Evolutionary conservation across 2,888 invertebrate species (phyloP).

Genomic region (Trissolcus brochymenae): DNA sequence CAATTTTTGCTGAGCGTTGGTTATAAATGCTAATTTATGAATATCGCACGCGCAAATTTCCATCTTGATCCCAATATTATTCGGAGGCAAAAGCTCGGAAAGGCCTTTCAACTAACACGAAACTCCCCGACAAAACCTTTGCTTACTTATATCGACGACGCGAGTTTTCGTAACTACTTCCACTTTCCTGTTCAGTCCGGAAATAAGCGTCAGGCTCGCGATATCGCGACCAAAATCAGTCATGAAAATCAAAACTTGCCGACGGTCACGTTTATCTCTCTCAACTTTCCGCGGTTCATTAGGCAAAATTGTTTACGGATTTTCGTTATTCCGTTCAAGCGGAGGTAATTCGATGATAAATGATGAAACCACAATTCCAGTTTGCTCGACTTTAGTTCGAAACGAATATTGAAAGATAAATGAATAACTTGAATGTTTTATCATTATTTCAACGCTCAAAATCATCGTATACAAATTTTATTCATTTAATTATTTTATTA

Average conservation of each 20-base stretch:
- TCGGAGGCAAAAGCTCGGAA: constrained; percentile 26
- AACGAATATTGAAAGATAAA: too few species aligned
- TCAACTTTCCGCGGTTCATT: constrained; percentile 24
- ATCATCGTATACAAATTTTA: too few species aligned
- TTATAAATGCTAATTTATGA: constrained; percentile 72
- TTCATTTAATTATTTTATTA: too few species aligned
- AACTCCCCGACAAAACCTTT: constrained; percentile 17
- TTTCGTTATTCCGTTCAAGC: constrained; percentile 3
- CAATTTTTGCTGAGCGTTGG: constrained; percentile 64
- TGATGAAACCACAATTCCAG: too few species aligned
- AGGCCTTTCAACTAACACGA: constrained; percentile 28
- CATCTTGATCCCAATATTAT: constrained; percentile 24
- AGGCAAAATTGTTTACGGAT: constrained; percentile 33
- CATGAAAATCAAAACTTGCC: constrained; percentile 27
- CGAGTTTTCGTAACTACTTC: constrained; percentile 45
- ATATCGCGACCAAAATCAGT: constrained; percentile 47
- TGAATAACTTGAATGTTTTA: too few species aligned
- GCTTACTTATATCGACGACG: constrained; percentile 37
- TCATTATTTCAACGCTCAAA: too few species aligned
- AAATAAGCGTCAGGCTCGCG: constrained; percentile 25
- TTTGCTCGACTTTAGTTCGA: too few species aligned
- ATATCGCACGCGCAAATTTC: constrained; percentile 46
- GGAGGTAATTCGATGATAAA: constrained; percentile 7
- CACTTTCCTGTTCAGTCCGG: background rate
- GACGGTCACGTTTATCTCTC: constrained; percentile 18